Base-by-base conservation (phyloP, 1,140 invertebrate genomes). In the Tetramorium parvispinum region DNA sequence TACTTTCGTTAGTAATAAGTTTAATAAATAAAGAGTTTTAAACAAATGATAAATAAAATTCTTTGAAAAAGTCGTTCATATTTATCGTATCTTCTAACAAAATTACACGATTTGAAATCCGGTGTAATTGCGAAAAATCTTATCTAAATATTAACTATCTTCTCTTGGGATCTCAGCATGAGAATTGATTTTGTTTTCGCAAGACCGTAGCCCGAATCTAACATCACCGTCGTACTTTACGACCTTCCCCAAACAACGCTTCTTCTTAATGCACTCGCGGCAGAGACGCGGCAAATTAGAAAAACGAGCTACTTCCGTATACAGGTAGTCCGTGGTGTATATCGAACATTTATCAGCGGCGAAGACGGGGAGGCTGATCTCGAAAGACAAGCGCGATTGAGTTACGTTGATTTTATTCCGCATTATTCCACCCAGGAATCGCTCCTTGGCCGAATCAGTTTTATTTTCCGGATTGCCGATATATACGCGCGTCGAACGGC, bases 341-440 rank as follows among this genome's bases (percentile, higher is more conserved):
- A 90, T 91, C 65, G 90, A 85, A 91, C 87, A 93, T 93, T 94
- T 92, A 94, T 94, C 93, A 93, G 88, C 65, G 77, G 43, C 46
- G 73, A 78, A 92, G 85, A 87, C 89, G 88, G 89, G 89, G 78
- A 87, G 91, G 91, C 88, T 92, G 93, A 94, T 94, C 92, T 94
- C 91, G 88, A 85, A 93, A 94, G 93, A 94, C 92, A 92, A 92
- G 88, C 88, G 87, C 94, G 93, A 94, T 95, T 95, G 94, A 95
- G 94, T 95, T 95, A 95, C 94, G 94, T 93, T 94, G 93, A 95
- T 95, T 95, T 95, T 95, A 95, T 95, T 93, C 94, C 66, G 86
- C 85, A 91, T 93, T 93, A 93, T 93, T 93, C 93, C 91, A 93
- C 86, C 92, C 91, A 70, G 82, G 85, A 51, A 85, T 75, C 79